These are phyloP conservation scores for Rhagonycha fulva DNA, from an alignment of 2,888 invertebrate genomes.

Conservation along the genomic window DNA sequence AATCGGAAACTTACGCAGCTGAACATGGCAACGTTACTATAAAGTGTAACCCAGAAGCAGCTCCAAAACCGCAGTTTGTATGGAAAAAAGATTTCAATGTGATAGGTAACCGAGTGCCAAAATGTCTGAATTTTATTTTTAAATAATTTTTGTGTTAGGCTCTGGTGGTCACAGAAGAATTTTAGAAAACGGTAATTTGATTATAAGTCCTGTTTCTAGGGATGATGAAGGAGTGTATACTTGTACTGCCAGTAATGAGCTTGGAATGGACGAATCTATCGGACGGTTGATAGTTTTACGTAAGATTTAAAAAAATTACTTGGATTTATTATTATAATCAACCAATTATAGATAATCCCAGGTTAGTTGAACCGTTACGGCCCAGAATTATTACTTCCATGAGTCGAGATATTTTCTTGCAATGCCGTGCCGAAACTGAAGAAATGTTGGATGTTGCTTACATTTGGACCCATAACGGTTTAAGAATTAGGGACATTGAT, in stretches of 20 bases:
- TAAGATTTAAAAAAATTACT: constrained; percentile 53
- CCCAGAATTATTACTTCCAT: constrained; percentile 70
- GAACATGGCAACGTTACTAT: constrained; percentile 91
- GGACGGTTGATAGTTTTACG: constrained; percentile 82
- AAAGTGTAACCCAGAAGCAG: constrained; percentile 91
- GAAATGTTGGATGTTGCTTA: constrained; percentile 88
- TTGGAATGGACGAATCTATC: constrained; percentile 85
- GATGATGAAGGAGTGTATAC: constrained; percentile 88
- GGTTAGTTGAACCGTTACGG: constrained; percentile 71
- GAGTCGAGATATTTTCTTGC: constrained; percentile 71
- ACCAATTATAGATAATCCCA: constrained; percentile 67
- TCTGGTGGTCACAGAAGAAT: constrained; percentile 82
- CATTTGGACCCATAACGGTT: constrained; percentile 88
- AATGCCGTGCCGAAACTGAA: constrained; percentile 85
- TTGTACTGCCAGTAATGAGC: constrained; percentile 82
- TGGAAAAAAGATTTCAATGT: constrained; percentile 90
- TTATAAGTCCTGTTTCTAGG: constrained; percentile 81
- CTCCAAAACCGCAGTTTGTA: constrained; percentile 83
- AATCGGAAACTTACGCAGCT: constrained; percentile 89
- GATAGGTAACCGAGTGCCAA: constrained; percentile 52
- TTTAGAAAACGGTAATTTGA: constrained; percentile 82
- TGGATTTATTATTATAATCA: constrained; percentile 12
- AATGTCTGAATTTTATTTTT: not conserved
- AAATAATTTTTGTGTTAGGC: constrained; percentile 52
- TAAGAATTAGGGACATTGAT: constrained; percentile 73